Base-by-base conservation (phyloP, 1,140 invertebrate species). In the Drosophila baimaii region DNA sequence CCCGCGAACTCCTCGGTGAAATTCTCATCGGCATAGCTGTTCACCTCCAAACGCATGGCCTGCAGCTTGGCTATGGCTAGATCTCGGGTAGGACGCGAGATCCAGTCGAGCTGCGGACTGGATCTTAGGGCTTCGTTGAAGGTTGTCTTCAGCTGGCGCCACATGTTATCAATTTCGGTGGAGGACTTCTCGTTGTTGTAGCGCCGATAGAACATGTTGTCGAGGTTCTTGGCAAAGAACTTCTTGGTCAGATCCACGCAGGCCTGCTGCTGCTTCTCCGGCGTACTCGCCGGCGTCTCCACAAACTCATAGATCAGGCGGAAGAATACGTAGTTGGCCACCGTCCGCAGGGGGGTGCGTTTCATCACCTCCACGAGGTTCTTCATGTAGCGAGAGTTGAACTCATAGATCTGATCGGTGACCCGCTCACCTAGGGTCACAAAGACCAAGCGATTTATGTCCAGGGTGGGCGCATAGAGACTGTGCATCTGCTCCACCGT, bases 291-390 rank as follows among this genome's bases (percentile, higher is more conserved):
- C 0, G 65, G 43, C n/a, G 63, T 10, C 12, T 72, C 39, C 8
- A 61, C 27, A 43, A 90, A 88, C 6, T 79, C 63, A 15, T 57
- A 51, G 13, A 91, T 33, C 1, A 91, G 55, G 1, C 52, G 59
- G 33, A 61, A 91, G 46, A 81, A 84, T 2, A 91, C 77, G 25
- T 91, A 91, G 58, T 91, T 91, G 37, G 90, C 90, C 31, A 91
- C 13, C 10, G 55, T 62, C 1, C 58, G 63, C 2, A 55, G 61
- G 8, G 85, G 71, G 1, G 90, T 90, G 2, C 27, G 15, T 2
- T 58, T 13, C 0, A 91, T 49, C 2, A 88, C 76, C 7, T 61
- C 31, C 5, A 75, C 41, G 1, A 91, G 43, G 59, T 91, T 91
- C 13, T 12, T 6, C n/a, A 84, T 75, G 70, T 88, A 91, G 0